phyloP scores from a whole-genome alignment of 2,888 invertebrate species.

The Ptycholaimellus sp. region DNA sequence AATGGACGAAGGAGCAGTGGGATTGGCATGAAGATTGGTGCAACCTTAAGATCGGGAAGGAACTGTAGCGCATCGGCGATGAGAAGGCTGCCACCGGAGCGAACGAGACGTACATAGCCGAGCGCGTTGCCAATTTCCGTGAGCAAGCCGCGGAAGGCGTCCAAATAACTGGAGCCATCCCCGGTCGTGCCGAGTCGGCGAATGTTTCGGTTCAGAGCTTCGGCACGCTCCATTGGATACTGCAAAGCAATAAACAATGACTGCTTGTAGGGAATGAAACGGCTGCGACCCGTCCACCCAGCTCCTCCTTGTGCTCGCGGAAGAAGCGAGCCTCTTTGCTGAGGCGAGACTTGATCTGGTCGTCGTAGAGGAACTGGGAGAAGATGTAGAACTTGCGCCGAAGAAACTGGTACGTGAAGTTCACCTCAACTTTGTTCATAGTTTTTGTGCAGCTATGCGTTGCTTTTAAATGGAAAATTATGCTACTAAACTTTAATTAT shows the following conservation, averaged over 20 bases:
- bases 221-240: conserved; percentile 61
- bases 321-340: conserved; percentile 49
- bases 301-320: conserved; percentile 43
- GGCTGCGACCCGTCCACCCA: conserved; percentile 37
- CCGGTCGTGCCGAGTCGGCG: conserved; percentile 55
- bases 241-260: conserved; percentile 14
- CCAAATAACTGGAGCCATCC: conserved; percentile 63
- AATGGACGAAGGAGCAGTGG: too few species aligned
- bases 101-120: conserved; percentile 75
- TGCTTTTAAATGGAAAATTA: too few species aligned
- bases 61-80: conserved; percentile 75
- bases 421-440: conserved; percentile 23
- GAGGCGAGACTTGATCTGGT: conserved; percentile 78
- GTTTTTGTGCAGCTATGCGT: too few species aligned
- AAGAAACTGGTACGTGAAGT: conserved; percentile 44
- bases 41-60: conserved; percentile 53
- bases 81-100: conserved; percentile 73
- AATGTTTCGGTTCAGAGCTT: conserved; percentile 72
- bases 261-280: neutral
- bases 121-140: conserved; percentile 88
- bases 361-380: conserved; percentile 88
- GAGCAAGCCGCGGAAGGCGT: conserved; percentile 67
- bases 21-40: too few species aligned
- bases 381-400: conserved; percentile 70
- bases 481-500: too few species aligned